Percentiles rank a stretch among this genome's conserved stretches.
phyloP scores from a whole-genome alignment of 2,797 vertebrate genomes.

The Natrix natrix region DNA sequence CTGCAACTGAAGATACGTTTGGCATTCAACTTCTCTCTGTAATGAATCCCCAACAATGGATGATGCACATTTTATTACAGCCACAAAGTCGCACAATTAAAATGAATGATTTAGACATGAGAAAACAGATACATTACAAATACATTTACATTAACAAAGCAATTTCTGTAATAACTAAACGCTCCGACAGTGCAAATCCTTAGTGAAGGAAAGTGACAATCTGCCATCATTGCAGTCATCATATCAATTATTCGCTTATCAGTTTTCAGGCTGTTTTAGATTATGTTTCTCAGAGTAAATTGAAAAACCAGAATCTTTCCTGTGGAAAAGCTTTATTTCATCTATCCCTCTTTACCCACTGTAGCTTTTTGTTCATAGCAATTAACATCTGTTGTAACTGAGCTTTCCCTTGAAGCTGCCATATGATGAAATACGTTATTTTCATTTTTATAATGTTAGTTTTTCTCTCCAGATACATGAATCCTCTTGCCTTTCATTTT shows the following conservation, averaged over 20 bases:
- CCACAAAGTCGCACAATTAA: neutral
- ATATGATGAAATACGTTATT: conserved; percentile 47
- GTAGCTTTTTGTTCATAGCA: conserved; percentile 43
- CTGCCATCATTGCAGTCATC: neutral
- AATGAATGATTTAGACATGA: neutral
- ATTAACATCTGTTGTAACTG: conserved; percentile 50
- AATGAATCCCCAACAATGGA: neutral
- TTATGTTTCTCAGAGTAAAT: neutral
- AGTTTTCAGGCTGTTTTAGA: neutral
- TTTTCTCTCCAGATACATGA: conserved; percentile 48
- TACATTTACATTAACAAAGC: neutral
- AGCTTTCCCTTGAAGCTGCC: conserved; percentile 38
- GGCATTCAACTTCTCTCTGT: neutral
- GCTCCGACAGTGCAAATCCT: neutral
- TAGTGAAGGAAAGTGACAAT: neutral
- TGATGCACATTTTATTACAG: neutral
- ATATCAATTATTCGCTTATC: neutral
- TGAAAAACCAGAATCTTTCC: neutral
- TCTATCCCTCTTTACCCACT: neutral
- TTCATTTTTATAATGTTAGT: conserved; percentile 57
- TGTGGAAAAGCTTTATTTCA: neutral
- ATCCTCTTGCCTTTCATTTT: conserved; percentile 48
- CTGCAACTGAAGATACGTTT: neutral
- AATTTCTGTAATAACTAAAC: neutral
- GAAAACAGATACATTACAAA: neutral